Conservation (phyloP, 2,113 vertebrate genomes). For the Girardinichthys multiradiatus region DNA sequence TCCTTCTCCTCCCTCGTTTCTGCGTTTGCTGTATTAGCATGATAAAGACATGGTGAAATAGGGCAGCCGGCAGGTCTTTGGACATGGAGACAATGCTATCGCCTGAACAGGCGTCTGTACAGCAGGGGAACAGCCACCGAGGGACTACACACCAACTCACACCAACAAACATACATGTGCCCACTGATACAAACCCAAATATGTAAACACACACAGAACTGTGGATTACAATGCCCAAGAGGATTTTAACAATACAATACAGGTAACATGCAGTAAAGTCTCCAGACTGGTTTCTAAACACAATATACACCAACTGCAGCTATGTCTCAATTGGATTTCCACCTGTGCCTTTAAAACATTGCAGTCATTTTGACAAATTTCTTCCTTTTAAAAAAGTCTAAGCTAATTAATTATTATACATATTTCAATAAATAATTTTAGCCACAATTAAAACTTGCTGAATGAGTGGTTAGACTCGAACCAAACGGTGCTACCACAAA, state of each 20-base stretch:
- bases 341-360: neutral
- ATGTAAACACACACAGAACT: conserved; percentile 48
- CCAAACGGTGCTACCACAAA: too few relatives aligned
- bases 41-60: conserved; percentile 77
- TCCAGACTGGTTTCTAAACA: conserved; percentile 25
- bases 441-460: neutral
- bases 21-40: conserved; percentile 73
- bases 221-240: conserved; percentile 61
- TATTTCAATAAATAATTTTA: neutral
- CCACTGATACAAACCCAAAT: conserved; percentile 61
- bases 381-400: neutral
- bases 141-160: conserved; percentile 46
- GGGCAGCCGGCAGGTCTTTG: conserved; percentile 79
- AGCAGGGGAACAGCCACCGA: conserved; percentile 60
- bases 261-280: conserved; percentile 51
- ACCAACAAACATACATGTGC: neutral
- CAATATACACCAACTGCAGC: neutral
- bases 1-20: conserved; percentile 60
- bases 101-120: conserved; percentile 69
- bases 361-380: neutral
- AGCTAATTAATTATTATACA: too few relatives aligned
- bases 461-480: neutral
- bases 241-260: conserved; percentile 60
- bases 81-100: conserved; percentile 79
- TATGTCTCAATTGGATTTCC: conserved; percentile 4